Evolutionary conservation across 2,797 vertebrate genomes (phyloP).

Genomic region (Knipowitschia caucasica): DNA sequence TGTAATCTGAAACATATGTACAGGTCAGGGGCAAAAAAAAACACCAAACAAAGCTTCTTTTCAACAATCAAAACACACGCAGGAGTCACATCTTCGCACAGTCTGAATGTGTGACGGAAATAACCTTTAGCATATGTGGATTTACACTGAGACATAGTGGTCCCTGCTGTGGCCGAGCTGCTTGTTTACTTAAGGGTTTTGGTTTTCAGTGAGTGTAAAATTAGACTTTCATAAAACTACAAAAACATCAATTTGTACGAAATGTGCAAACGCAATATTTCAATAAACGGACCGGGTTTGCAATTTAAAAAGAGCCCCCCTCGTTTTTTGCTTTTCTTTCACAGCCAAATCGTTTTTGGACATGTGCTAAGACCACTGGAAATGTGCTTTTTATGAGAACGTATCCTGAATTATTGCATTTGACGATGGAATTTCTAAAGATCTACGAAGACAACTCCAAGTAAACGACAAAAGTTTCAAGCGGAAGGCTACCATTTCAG

Average conservation of each 20-base stretch:
- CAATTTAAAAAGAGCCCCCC: not conserved
- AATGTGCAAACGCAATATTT: not conserved
- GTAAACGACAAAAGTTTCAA: no score
- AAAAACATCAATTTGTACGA: slow-evolving; percentile 1
- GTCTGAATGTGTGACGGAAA: slow-evolving; percentile 9
- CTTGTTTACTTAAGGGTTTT: slow-evolving; percentile 4
- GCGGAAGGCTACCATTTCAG: no score
- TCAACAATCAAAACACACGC: slow-evolving; percentile 53
- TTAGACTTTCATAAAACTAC: slow-evolving; percentile 4
- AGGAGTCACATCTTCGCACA: slow-evolving; percentile 27
- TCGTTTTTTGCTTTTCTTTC: no score
- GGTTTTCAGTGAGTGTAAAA: slow-evolving; percentile 5
- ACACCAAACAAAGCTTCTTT: slow-evolving; percentile 56
- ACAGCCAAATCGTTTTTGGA: not conserved
- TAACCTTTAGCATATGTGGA: not conserved
- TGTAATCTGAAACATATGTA: slow-evolving; percentile 72
- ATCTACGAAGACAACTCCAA: not conserved
- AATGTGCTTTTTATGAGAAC: not conserved
- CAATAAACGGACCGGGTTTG: slow-evolving; percentile 1
- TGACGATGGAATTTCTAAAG: not conserved
- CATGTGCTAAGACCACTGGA: not conserved
- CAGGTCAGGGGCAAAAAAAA: slow-evolving; percentile 41
- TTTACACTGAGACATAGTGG: not conserved
- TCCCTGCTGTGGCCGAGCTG: slow-evolving; percentile 4
- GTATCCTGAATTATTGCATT: not conserved